Conservation (phyloP, 1,140 invertebrate genomes). For the Brachionus sp. region DNA sequence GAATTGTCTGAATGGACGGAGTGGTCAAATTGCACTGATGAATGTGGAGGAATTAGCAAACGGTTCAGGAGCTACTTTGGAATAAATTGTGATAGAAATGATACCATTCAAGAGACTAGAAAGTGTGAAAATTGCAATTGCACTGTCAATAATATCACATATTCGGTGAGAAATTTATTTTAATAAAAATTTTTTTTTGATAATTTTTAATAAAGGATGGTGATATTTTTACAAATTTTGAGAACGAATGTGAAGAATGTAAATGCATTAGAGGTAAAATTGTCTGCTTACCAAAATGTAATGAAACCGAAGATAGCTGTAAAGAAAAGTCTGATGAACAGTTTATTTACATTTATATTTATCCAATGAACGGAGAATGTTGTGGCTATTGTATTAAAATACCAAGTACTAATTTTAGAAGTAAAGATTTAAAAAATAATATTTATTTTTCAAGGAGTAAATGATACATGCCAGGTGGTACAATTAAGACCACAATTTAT, state of each 20-base stretch:
- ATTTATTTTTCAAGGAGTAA: not conserved
- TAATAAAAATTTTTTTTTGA: not conserved
- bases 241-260: conserved; percentile 27
- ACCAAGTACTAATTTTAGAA: not conserved
- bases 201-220: not conserved
- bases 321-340: not conserved
- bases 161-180: not conserved
- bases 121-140: conserved; percentile 22
- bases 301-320: not conserved
- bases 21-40: conserved; percentile 19
- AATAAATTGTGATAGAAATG: conserved; percentile 8
- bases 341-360: not conserved
- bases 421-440: not conserved
- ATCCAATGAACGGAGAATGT: not conserved
- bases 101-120: not conserved
- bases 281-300: not conserved
- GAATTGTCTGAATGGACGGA: conserved; percentile 30
- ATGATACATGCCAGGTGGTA: not conserved
- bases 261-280: not conserved
- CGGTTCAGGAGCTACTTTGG: conserved; percentile 39
- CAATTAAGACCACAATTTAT: not conserved
- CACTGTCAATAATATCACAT: not conserved
- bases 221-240: not conserved
- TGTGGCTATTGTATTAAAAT: conserved; percentile 9
- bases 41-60: conserved; percentile 4